Base-by-base conservation (phyloP, 2,113 vertebrate genomes). In the Rhinopomastus cyanomelas region DNA sequence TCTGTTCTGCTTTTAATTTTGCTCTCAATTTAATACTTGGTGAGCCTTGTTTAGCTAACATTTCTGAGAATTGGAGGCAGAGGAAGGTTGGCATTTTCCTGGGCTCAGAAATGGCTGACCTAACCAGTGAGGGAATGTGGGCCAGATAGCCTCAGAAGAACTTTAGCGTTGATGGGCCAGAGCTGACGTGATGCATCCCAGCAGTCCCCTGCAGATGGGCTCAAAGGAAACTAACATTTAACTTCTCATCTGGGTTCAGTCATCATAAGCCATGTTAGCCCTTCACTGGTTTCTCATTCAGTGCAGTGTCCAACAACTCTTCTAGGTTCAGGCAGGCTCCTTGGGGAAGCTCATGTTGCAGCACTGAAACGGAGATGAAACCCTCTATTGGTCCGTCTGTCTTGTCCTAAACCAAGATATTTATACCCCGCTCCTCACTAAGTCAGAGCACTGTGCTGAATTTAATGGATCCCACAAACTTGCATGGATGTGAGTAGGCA, bases 221-320 rank as follows among this genome's bases (percentile, higher is more conserved):
- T 85, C 34, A 25, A 55, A 78, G 87, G 80, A 92, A 88, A 79
- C 73, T 52, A 86, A 77, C 67, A 69, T 80, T 89, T 86, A 89
- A 86, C 75, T 79, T 79, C 67, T 89, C 78, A 92, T 94, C 89
- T 87, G 86, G 67, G 62, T 92, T 79, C 73, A 94, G 81, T 89
- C 81, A 71, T 89, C 92, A 75, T 44, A 79, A 89, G 44, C 34
- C 37, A 18, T 60, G 49, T 39, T 72, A 81, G 65, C 53, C 69
- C 71, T 74, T 74, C 78, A 17, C 80, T 81, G 71, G 74, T 92
- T 78, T 65, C 69, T 74, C 90, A 88, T 65, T 69, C 84, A 56
- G 22, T 42, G 52, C 61, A 55, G 27, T 30, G 46, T 66, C 76
- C 86, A 86, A 55, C 51, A 74, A 57, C 75, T 78, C 44, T 48